Conservation (phyloP, 2,888 invertebrate genomes). For the Escarpia spicata region DNA sequence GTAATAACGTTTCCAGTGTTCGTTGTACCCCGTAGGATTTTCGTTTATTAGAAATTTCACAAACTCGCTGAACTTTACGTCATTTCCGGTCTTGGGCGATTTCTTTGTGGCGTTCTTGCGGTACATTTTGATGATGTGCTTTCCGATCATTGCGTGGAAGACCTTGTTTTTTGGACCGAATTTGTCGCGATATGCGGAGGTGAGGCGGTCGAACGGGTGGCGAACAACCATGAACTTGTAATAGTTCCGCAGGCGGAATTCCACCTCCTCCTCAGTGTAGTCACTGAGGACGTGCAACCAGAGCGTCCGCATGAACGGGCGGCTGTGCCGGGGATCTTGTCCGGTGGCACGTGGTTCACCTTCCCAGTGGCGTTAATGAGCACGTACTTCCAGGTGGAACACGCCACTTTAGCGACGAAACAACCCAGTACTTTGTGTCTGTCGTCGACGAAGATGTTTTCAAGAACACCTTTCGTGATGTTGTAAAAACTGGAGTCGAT, state of each 20-base stretch:
- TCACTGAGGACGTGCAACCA: constrained; percentile 28
- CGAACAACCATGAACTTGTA: constrained; percentile 34
- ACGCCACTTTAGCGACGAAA: constrained; percentile 33
- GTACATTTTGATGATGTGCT: constrained; percentile 27
- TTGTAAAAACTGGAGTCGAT: background rate
- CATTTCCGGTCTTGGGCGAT: background rate
- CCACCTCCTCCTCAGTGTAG: background rate
- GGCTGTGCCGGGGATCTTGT: constrained; percentile 24
- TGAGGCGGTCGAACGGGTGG: constrained; percentile 32
- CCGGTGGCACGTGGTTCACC: background rate
- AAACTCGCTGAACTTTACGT: constrained; percentile 32
- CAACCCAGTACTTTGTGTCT: constrained; percentile 24
- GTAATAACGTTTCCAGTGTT: constrained; percentile 32
- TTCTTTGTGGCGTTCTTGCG: background rate
- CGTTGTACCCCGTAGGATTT: constrained; percentile 23
- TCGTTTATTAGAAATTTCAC: constrained; percentile 28
- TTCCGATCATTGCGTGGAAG: constrained; percentile 19
- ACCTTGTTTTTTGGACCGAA: constrained; percentile 25
- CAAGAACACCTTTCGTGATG: background rate
- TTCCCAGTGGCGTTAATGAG: constrained; percentile 14
- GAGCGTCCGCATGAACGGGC: constrained; percentile 19
- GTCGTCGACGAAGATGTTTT: constrained; percentile 57
- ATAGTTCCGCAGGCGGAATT: constrained; percentile 19
- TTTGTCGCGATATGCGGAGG: constrained; percentile 34
- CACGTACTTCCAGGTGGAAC: constrained; percentile 28